Evolutionary conservation across 2,888 invertebrate genomes (phyloP), one percentile per base, ranked within the genome.

Genomic region (Halocaridina rubra): DNA sequence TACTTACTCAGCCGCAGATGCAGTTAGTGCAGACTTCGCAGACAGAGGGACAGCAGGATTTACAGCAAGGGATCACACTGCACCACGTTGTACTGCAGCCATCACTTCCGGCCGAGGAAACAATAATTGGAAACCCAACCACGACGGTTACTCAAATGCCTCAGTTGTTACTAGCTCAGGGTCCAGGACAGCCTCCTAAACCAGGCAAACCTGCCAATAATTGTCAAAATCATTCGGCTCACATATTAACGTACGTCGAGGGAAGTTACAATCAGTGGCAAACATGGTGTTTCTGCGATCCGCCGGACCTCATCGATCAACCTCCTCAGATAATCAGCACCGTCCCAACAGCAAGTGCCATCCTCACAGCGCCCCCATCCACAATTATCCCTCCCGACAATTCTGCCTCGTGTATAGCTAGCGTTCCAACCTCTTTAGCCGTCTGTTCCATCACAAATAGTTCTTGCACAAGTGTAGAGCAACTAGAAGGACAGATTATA

Each of bases 251-350:
- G 0, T 85, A 82, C 27, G 81, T 87, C 19, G 87, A 87, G 61
- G 80, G 82, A 19, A 82, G 77, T 13, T 79, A 46, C 74, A 87
- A 87, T 59, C 87, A 87, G 33, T 85, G 85, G 85, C 85, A 85
- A 57, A 85, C 85, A 8, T 87, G 87, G 87, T 87, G 87, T 67
- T 80, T 87, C 33, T 87, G 87, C 46, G 76, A 82, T 46, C 82
- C 86, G n/a, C 84, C 82, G 10, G 80, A 76, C 57, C 27, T 77
- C 24, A 24, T 67, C 19, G 81, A 69, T n/a, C 61, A 74, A 59
- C 57, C 84, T 33, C 32, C 64, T 67, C 74, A 57, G 27, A 78
- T 78, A 59, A 85, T 78, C 32, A 71, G 72, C 46, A 74, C 81
- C 61, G 59, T 78, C 53, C 79, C 84, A 53, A 33, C 72, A n/a